Evolutionary conservation across 2,888 invertebrate species (phyloP).

Genomic region (Dastarcus helophoroides): DNA sequence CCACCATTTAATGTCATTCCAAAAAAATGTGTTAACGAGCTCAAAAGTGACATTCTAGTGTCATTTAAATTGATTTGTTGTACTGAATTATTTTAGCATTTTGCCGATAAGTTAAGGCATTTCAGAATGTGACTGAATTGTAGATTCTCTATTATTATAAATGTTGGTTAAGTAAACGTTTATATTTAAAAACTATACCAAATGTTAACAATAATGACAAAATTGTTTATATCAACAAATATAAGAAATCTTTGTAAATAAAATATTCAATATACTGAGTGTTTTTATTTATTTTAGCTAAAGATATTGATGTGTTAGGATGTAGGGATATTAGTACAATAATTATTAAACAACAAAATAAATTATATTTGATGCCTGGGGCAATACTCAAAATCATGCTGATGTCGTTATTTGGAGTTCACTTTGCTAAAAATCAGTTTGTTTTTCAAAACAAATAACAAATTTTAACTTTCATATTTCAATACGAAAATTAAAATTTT

Average conservation of each 20-base stretch:
- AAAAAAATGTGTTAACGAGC: conserved; percentile 21
- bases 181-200: conserved; percentile 30
- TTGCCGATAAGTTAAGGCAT: conserved; percentile 20
- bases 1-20: conserved; percentile 24
- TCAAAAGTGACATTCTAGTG: conserved; percentile 25
- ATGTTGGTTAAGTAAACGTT: conserved; percentile 27
- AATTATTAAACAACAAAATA: too few relatives aligned
- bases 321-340: too few relatives aligned
- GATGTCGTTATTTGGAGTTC: too few relatives aligned
- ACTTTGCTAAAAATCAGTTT: too few relatives aligned
- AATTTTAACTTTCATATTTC: too few relatives aligned
- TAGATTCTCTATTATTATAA: conserved; percentile 20
- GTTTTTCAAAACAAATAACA: too few relatives aligned
- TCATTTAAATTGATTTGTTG: conserved; percentile 13
- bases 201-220: conserved; percentile 31
- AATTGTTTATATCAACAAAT: conserved; percentile 26
- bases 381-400: too few relatives aligned
- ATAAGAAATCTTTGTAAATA: conserved; percentile 18
- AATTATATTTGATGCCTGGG: too few relatives aligned
- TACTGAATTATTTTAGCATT: conserved; percentile 12
- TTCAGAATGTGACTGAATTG: conserved; percentile 27
- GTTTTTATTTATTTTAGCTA: too few relatives aligned
- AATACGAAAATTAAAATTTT: too few relatives aligned
- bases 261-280: conserved; percentile 8
- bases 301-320: too few relatives aligned